Base-by-base conservation (phyloP, 2,888 invertebrate genomes). In the Drosophila lutescens region DNA sequence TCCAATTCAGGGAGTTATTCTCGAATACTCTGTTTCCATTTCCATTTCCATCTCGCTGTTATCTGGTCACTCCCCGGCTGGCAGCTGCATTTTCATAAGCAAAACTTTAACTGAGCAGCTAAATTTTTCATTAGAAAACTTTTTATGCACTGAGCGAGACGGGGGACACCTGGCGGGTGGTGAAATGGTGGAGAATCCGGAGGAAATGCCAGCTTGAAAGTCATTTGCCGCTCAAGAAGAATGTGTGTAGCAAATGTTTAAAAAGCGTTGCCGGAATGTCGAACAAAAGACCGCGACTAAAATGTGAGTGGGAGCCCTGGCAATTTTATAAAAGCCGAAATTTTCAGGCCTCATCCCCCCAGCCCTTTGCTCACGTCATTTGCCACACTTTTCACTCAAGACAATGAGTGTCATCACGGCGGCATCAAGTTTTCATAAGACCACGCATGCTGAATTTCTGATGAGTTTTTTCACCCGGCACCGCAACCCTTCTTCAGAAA, bases 401-500 rank as follows among this genome's bases (percentile, higher is more conserved):
- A 84, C 83, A 84, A 84, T 88, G 86, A 88, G 83, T 83, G 88
- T 87, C 83, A 83, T 83, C 83, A 87, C 69, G 61, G 50, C 67
- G 80, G 76, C 88, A 82, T 80, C 78, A 86, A 83, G 88, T 82
- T 86, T 78, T 76, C 76, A 86, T 87, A 88, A 80, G 83, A 86
- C 74, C 74, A 88, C 86, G 88, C 86, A 76, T 50, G 62, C 58
- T 78, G 83, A 86, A 88, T 83, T 70, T 70, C 50, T 82, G 83
- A 88, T 83, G 88, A 83, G 83, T 70, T 46, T 46, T 55, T 49
- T 20, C 26, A 13, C n/a, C 15, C 23, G 6, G 6, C 15, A 38
- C n/a, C n/a, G 10, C 53, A 80, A 80, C 69, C 81, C 81, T 80
- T 86, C 74, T 43, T 17, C 51, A 46, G n/a, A 40, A 46, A 10